Base-by-base conservation (phyloP, 2,888 invertebrate species). In the Nomada ferruginata region DNA sequence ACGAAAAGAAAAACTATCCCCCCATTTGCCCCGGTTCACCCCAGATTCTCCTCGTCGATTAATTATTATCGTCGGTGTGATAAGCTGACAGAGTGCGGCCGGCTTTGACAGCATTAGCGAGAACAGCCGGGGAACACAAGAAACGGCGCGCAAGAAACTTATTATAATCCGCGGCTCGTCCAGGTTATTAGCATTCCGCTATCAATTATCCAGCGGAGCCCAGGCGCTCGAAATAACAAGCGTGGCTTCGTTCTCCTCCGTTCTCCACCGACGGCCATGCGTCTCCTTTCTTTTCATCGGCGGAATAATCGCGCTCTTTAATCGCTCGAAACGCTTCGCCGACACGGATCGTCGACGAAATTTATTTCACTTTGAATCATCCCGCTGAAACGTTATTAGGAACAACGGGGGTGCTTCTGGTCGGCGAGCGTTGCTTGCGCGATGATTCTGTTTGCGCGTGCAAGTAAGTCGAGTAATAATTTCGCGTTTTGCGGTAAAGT, bases 141-240 rank as follows among this genome's bases (percentile, higher is more conserved):
- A 89, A 88, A 72, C 78, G 83, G 83, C 87, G 78, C 85, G 82
- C 87, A 91, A 92, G 90, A 92, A 91, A 89, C 89, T 85, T 90
- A 92, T 93, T 92, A 92, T 90, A 89, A 93, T 93, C 91, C 92
- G 87, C 84, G 90, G 91, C 91, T 90, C 91, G 92, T 92, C 84
- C 91, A 86, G 89, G 90, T 92, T 91, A 93, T 93, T 92, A 92
- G 93, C 92, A 93, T 93, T 92, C 91, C 89, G 91, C 91, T 92
- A 92, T 92, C 91, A 92, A 93, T 93, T 92, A 92, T 92, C 89
- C 90, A 82, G 84, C 87, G 36, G 36, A 66, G 74, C 63, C 57
- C 61, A 57, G 36, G 47, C 63, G 78, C 68, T 78, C 71, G 74
- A 78, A 83, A 60, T 78, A 78, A 82, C 74, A 70, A 83, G 64